phyloP scores from a whole-genome alignment of 1,140 invertebrate species.

The Bombyx mandarina region DNA sequence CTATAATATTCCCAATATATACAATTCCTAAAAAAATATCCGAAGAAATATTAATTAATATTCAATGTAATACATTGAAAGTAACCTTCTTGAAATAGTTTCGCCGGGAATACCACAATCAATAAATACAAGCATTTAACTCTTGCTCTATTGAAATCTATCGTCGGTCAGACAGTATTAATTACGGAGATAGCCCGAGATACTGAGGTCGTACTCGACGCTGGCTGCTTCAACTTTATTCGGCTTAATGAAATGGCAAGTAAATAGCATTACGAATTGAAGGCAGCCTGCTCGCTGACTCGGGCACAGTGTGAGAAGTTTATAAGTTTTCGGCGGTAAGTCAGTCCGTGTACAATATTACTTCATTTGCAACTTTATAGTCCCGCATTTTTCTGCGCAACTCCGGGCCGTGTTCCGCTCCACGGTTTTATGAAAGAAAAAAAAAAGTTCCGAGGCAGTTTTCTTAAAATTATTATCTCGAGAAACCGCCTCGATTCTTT shows the following conservation, averaged over 20 bases:
- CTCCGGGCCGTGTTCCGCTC: slow-evolving; percentile 18
- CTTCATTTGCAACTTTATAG: slow-evolving; percentile 61
- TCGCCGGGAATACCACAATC: too few relatives aligned
- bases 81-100: too few relatives aligned
- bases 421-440: slow-evolving; percentile 44
- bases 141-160: too few relatives aligned
- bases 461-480: slow-evolving; percentile 44
- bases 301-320: slow-evolving; percentile 11
- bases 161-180: too few relatives aligned
- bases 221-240: slow-evolving; percentile 16
- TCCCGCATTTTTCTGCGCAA: slow-evolving; percentile 29
- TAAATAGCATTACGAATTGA: slow-evolving; percentile 26
- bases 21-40: too few relatives aligned
- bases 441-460: slow-evolving; percentile 28
- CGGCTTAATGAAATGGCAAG: slow-evolving; percentile 33
- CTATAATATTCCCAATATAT: too few relatives aligned
- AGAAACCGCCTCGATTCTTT: slow-evolving; percentile 26
- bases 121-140: too few relatives aligned
- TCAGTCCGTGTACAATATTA: slow-evolving; percentile 29
- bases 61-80: too few relatives aligned
- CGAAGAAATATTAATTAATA: too few relatives aligned
- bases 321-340: slow-evolving; percentile 26
- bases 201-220: slow-evolving; percentile 1
- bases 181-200: slow-evolving; percentile 16
- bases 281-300: slow-evolving; percentile 18